phyloP scores from a whole-genome alignment of 2,797 vertebrate species.

The Poeciliopsis turneri region DNA sequence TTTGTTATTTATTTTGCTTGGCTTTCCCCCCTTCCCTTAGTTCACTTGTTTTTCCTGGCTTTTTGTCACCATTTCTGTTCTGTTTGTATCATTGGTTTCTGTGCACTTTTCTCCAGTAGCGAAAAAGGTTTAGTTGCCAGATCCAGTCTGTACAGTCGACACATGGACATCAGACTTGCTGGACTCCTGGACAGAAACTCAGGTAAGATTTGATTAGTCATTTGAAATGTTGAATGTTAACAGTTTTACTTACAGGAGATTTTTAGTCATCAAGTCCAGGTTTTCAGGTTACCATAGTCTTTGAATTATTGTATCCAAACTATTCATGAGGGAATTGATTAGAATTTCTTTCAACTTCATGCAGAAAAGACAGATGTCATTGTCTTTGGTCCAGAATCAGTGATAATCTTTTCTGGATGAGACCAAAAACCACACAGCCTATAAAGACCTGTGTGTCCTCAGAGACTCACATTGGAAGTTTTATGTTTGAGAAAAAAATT shows the following conservation, averaged over 20 bases:
- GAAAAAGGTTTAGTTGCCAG: conserved; percentile 74
- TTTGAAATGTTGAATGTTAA: background rate
- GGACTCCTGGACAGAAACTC: conserved; percentile 48
- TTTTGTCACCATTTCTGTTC: conserved; percentile 19
- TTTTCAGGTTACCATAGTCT: background rate
- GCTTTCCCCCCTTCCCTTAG: conserved; percentile 1
- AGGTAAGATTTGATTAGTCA: conserved; percentile 57
- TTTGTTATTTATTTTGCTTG: background rate
- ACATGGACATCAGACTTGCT: conserved; percentile 61
- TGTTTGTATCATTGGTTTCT: conserved; percentile 22
- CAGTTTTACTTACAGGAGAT: background rate
- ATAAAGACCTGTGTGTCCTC: no score
- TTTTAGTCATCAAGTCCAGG: background rate
- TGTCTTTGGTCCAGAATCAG: no score
- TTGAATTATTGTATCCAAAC: background rate
- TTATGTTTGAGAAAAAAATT: background rate
- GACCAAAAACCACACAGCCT: no score
- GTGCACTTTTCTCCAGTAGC: conserved; percentile 54
- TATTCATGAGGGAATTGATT: background rate
- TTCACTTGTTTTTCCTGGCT: conserved; percentile 13
- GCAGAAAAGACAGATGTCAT: no score
- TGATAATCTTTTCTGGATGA: no score
- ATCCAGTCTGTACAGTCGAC: conserved; percentile 77
- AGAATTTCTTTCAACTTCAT: background rate
- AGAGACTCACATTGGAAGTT: no score